These are phyloP conservation scores for Linnaemya tessellans DNA, from an alignment of 2,888 invertebrate species.

Conservation along the genomic window DNA sequence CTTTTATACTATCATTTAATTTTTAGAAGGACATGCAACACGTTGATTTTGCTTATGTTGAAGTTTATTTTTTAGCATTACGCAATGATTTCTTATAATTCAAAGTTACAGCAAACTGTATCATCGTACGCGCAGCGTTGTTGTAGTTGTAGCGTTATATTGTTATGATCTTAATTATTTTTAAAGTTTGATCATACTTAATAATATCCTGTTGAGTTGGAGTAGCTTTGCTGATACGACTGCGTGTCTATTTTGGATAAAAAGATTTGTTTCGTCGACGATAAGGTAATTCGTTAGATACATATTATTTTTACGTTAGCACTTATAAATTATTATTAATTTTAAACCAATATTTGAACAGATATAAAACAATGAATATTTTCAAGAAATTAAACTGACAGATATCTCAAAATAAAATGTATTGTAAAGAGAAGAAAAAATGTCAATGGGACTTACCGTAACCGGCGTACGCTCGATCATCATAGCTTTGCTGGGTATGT, in stretches of 20 bases:
- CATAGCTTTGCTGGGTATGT: slow-evolving; percentile 79
- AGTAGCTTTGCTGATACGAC: slow-evolving; percentile 82
- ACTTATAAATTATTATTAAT: background rate
- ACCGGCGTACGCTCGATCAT: slow-evolving; percentile 82
- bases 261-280: slow-evolving; percentile 42
- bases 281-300: slow-evolving; percentile 40
- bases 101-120: slow-evolving; percentile 64
- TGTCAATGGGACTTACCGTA: slow-evolving; percentile 80
- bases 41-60: slow-evolving; percentile 30
- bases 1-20: slow-evolving; percentile 19
- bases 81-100: slow-evolving; percentile 55
- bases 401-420: background rate
- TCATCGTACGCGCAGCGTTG: slow-evolving; percentile 65
- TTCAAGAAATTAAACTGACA: background rate
- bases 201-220: slow-evolving; percentile 83
- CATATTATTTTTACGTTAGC: background rate
- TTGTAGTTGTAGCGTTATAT: slow-evolving; percentile 40
- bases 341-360: background rate
- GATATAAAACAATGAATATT: background rate
- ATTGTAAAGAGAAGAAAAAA: background rate
- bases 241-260: slow-evolving; percentile 77
- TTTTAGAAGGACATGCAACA: slow-evolving; percentile 51
- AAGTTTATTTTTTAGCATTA: slow-evolving; percentile 50
- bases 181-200: slow-evolving; percentile 73
- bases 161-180: slow-evolving; percentile 61